These are phyloP conservation scores for Cheumatopsyche charites DNA, from an alignment of 1,140 invertebrate genomes.

Conservation along the genomic window DNA sequence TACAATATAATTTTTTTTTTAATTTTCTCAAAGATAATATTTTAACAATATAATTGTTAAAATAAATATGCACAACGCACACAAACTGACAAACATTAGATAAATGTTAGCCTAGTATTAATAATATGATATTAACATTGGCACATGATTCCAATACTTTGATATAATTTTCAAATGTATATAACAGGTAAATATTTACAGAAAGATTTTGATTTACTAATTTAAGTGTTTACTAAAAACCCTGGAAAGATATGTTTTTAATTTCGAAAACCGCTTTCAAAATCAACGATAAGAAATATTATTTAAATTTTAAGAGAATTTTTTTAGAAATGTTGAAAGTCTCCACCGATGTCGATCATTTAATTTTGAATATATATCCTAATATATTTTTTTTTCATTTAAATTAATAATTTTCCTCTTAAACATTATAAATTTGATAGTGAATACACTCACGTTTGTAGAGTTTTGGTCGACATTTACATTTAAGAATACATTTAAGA, in stretches of 20 bases:
- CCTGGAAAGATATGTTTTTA: constrained; percentile 50
- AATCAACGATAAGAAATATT: constrained; percentile 46
- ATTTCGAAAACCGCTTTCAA: constrained; percentile 48
- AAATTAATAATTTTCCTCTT: constrained; percentile 38
- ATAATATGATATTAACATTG: constrained; percentile 48
- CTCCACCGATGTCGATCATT: constrained; percentile 41
- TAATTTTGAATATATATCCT: constrained; percentile 40
- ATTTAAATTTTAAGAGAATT: constrained; percentile 43
- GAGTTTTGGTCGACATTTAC: constrained; percentile 48
- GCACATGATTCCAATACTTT: constrained; percentile 49
- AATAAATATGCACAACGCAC: constrained; percentile 24
- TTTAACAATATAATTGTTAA: constrained; percentile 22
- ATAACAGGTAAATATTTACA: constrained; percentile 49
- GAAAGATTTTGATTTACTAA: constrained; percentile 48
- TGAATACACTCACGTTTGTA: constrained; percentile 48
- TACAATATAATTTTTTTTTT: constrained; percentile 5
- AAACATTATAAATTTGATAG: constrained; percentile 46
- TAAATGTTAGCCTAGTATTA: constrained; percentile 46
- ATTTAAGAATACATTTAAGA: constrained; percentile 46
- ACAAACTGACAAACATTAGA: constrained; percentile 31
- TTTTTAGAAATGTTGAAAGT: constrained; percentile 48
- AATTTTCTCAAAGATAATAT: constrained; percentile 16
- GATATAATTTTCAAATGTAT: constrained; percentile 48
- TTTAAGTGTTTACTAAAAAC: constrained; percentile 49
- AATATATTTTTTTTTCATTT: constrained; percentile 30